Percentiles rank a stretch among this genome's conserved stretches.
phyloP scores from a whole-genome alignment of 2,797 vertebrate genomes.

The Babyrousa celebensis region DNA sequence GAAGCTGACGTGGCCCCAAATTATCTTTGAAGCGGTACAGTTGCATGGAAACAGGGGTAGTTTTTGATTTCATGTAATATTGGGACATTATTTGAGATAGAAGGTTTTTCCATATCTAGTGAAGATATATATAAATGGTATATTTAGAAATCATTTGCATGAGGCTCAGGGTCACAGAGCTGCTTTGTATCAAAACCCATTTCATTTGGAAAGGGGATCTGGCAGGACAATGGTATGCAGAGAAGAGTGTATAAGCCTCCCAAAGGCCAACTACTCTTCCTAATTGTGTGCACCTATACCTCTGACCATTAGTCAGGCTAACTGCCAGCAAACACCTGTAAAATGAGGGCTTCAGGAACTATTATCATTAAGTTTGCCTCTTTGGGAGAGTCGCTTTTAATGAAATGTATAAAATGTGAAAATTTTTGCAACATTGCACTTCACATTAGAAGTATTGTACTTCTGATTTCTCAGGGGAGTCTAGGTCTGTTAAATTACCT shows the following conservation, averaged over 20 bases:
- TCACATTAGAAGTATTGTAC: not conserved
- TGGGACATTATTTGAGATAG: not conserved
- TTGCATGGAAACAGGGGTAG: not conserved
- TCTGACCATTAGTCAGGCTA: not conserved
- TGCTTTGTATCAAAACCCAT: not conserved
- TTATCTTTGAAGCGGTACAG: slow-evolving; percentile 51
- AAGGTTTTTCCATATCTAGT: slow-evolving; percentile 18
- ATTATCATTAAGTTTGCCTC: not conserved
- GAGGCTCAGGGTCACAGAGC: not conserved
- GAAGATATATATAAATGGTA: not conserved
- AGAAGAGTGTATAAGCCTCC: not conserved
- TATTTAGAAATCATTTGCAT: not conserved
- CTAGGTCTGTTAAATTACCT: not conserved
- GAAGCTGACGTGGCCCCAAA: not conserved
- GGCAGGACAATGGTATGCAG: not conserved
- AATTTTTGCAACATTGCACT: not conserved
- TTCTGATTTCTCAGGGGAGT: not conserved
- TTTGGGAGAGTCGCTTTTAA: slow-evolving; percentile 13
- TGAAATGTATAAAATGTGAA: not conserved
- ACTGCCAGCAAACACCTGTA: not conserved
- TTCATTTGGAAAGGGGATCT: not conserved
- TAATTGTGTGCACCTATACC: not conserved
- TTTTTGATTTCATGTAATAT: slow-evolving; percentile 55
- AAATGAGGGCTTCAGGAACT: not conserved
- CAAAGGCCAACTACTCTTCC: not conserved